Evolutionary conservation across 2,888 invertebrate genomes (phyloP).

Genomic region (Tiliacea citrago): DNA sequence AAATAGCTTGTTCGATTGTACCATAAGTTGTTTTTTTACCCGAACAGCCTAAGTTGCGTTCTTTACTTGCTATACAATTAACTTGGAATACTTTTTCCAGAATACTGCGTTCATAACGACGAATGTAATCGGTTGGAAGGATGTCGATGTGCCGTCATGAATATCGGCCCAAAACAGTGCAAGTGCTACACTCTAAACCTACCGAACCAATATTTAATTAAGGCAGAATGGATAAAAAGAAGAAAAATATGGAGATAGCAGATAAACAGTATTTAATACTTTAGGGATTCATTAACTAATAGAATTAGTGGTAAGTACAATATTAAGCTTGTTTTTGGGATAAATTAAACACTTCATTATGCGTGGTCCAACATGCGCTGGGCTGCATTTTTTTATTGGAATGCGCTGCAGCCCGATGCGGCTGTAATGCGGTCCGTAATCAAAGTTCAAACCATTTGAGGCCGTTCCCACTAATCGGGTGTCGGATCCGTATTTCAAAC

Average conservation of each 20-base stretch:
- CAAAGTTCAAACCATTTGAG: too few relatives aligned
- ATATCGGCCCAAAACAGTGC: conserved; percentile 23
- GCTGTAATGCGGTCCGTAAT: too few relatives aligned
- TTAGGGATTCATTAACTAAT: not conserved
- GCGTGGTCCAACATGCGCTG: too few relatives aligned
- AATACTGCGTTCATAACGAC: not conserved
- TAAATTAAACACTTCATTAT: too few relatives aligned
- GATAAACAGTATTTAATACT: not conserved
- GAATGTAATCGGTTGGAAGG: not conserved
- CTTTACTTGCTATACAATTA: not conserved
- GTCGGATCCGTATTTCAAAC: too few relatives aligned
- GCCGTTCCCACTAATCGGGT: too few relatives aligned
- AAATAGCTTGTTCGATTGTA: too few relatives aligned
- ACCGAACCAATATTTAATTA: not conserved
- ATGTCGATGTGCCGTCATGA: conserved; percentile 27
- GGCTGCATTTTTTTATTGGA: too few relatives aligned
- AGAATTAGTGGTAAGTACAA: too few relatives aligned
- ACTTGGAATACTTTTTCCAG: conserved; percentile 5
- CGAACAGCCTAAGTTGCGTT: not conserved
- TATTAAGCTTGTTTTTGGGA: too few relatives aligned
- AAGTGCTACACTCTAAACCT: conserved; percentile 1
- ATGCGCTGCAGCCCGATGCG: too few relatives aligned
- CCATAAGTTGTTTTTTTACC: not conserved
- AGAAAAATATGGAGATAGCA: not conserved
- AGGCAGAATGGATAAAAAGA: not conserved